These are phyloP conservation scores for Gymnorhina tibicen DNA, from an alignment of 2,113 vertebrate species.

Conservation along the genomic window DNA sequence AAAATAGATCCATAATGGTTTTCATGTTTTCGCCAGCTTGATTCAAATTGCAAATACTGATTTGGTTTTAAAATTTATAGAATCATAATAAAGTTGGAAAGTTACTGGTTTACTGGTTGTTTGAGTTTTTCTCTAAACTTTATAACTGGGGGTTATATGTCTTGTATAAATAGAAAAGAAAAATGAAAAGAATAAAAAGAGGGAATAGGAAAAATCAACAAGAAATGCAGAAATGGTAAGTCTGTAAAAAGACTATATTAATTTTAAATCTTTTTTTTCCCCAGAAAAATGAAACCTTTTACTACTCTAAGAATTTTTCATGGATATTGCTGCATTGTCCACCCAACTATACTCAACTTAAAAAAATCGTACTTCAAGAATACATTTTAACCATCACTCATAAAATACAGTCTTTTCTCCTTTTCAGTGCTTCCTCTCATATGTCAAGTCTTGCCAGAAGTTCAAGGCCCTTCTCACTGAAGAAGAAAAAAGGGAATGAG, in stretches of 20 bases:
- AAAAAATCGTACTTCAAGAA: neutral
- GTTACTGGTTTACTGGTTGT: neutral
- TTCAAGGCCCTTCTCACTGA: slow-evolving; percentile 2
- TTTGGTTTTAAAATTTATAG: neutral
- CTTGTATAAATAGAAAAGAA: neutral
- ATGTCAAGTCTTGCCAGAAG: neutral
- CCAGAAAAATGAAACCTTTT: neutral
- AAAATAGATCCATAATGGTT: neutral
- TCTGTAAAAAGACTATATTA: neutral
- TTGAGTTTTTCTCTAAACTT: neutral
- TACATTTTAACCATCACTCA: neutral
- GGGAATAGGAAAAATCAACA: neutral
- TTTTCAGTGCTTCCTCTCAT: neutral
- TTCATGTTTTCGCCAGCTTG: neutral
- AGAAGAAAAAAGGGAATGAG: neutral
- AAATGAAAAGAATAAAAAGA: neutral
- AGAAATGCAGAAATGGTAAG: neutral
- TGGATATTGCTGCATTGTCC: neutral
- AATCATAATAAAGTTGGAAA: neutral
- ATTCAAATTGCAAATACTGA: neutral
- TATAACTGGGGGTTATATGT: neutral
- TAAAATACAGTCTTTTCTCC: neutral
- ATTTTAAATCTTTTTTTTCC: neutral
- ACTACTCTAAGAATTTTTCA: neutral
- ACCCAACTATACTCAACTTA: neutral